phyloP scores from a whole-genome alignment of 2,113 vertebrate species.

The Hoplias malabaricus region DNA sequence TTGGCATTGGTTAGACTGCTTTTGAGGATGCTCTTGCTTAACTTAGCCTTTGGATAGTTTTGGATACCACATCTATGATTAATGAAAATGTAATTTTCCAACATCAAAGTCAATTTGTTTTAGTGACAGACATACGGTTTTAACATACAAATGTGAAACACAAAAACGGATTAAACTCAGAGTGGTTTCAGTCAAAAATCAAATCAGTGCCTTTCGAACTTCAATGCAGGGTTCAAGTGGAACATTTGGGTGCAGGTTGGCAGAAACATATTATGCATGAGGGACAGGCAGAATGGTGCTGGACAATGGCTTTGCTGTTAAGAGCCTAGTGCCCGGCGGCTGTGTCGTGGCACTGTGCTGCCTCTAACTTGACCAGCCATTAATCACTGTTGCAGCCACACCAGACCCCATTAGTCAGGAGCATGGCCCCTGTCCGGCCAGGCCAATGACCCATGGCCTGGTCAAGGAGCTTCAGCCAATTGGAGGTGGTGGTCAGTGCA shows the following conservation, averaged over 20 bases:
- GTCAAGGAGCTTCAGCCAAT: slow-evolving; percentile 75
- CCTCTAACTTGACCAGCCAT: slow-evolving; percentile 60
- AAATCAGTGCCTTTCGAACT: slow-evolving; percentile 38
- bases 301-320: slow-evolving; percentile 51
- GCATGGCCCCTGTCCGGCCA: slow-evolving; percentile 78
- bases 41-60: slow-evolving; percentile 57
- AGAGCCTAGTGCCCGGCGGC: slow-evolving; percentile 59
- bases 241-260: slow-evolving; percentile 49
- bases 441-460: slow-evolving; percentile 85
- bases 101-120: slow-evolving; percentile 55
- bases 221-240: slow-evolving; percentile 32
- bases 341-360: slow-evolving; percentile 51
- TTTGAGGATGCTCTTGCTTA: slow-evolving; percentile 57
- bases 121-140: slow-evolving; percentile 60
- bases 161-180: slow-evolving; percentile 45
- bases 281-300: slow-evolving; percentile 24
- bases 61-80: slow-evolving; percentile 57
- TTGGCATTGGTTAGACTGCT: slow-evolving; percentile 66
- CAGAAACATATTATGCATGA: slow-evolving; percentile 59
- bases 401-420: slow-evolving; percentile 78
- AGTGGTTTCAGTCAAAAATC: slow-evolving; percentile 45
- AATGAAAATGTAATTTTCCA: slow-evolving; percentile 42
- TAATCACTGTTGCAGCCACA: slow-evolving; percentile 76
- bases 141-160: slow-evolving; percentile 55
- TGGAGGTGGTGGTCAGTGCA: slow-evolving; percentile 70